Evolutionary conservation across 1,140 invertebrate species (phyloP).

Genomic region (Diabrotica undecimpunctata): DNA sequence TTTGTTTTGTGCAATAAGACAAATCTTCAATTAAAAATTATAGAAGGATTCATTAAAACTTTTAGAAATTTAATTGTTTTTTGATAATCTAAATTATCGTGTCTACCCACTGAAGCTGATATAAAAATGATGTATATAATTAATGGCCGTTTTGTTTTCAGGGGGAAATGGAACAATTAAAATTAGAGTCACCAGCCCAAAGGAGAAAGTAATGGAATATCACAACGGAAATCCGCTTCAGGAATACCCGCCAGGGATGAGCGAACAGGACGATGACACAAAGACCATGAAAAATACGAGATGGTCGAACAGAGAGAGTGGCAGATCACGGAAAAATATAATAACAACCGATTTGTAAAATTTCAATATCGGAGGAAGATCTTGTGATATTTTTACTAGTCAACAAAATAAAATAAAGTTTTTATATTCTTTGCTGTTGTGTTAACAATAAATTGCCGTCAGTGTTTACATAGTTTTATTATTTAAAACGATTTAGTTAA

Average conservation of each 20-base stretch:
- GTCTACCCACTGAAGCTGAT: no score
- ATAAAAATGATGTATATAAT: no score
- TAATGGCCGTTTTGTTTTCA: background rate
- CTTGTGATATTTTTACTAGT: conserved; percentile 8
- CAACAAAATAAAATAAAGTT: background rate
- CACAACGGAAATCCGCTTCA: conserved; percentile 5
- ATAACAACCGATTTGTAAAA: conserved; percentile 13
- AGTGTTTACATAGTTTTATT: no score
- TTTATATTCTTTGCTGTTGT: no score
- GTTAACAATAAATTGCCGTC: no score
- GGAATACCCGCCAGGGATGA: background rate
- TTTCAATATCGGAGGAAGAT: background rate
- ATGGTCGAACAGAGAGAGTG: conserved; percentile 2
- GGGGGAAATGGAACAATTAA: conserved; percentile 6
- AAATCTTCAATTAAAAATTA: no score
- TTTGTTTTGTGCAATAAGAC: no score
- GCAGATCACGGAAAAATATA: background rate
- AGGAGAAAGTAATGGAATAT: conserved; percentile 4
- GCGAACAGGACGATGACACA: background rate
- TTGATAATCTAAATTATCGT: no score
- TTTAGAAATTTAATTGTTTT: no score
- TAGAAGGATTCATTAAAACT: no score
- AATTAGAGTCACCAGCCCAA: conserved; percentile 5
- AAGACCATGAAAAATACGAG: background rate
- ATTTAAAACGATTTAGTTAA: no score